phyloP scores from a whole-genome alignment of 37 sponge, comb jelly and placozoan genomes.

The Beroe ovata region DNA sequence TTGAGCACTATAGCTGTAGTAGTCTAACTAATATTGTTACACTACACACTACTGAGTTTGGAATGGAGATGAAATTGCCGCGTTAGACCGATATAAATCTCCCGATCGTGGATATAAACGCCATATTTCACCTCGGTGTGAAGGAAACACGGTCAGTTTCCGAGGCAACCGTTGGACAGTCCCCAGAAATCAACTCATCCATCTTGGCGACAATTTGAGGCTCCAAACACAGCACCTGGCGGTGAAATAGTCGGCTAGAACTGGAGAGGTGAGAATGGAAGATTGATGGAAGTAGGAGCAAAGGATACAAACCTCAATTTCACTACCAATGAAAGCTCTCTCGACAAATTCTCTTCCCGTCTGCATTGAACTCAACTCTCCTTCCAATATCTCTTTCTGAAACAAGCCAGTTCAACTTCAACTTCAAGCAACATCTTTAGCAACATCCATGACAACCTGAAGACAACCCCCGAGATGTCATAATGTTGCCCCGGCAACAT shows the following conservation, averaged over 20 bases:
- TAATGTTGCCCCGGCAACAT: no score
- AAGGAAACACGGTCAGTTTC: constrained; percentile 14
- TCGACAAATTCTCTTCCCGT: constrained; percentile 50
- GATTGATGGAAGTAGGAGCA: neutral
- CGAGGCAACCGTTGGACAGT: constrained; percentile 24
- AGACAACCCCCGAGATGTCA: no score
- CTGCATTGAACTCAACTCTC: constrained; percentile 49
- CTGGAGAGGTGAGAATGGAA: neutral
- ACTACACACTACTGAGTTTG: no score
- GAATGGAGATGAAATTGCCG: no score
- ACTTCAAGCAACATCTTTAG: no score
- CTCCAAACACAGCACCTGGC: constrained; percentile 56
- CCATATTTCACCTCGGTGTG: constrained; percentile 47
- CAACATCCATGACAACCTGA: no score
- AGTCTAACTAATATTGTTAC: neutral
- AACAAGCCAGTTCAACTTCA: no score
- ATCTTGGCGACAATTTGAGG: constrained; percentile 66
- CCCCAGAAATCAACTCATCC: constrained; percentile 57
- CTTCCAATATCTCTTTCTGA: constrained; percentile 60
- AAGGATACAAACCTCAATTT: constrained; percentile 51
- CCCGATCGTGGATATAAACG: neutral
- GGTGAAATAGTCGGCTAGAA: neutral
- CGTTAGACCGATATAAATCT: neutral
- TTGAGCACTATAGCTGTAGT: neutral
- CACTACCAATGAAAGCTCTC: constrained; percentile 47